phyloP scores from a whole-genome alignment of 35 echinoderm and acorn worm genomes.

The Apostichopus californicus region DNA sequence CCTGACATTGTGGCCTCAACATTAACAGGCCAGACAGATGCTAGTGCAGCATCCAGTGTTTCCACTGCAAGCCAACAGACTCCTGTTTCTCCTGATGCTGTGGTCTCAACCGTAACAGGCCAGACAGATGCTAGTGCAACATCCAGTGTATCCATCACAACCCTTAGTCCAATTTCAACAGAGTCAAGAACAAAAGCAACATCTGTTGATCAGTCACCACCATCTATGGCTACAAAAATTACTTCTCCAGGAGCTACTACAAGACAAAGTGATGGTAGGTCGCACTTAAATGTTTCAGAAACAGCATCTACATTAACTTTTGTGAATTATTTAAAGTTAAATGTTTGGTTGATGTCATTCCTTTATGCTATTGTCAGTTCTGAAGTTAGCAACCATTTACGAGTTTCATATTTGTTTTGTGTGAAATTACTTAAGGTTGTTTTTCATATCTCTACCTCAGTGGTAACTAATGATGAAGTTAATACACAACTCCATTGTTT shows the following conservation, averaged over 20 bases:
- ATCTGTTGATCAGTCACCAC: too few relatives aligned
- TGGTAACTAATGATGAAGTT: too few relatives aligned
- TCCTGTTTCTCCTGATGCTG: background rate
- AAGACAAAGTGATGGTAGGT: background rate
- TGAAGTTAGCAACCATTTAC: too few relatives aligned
- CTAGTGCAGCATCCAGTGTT: background rate
- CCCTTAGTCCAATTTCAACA: background rate
- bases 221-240: too few relatives aligned
- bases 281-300: background rate
- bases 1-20: background rate
- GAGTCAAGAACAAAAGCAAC: background rate
- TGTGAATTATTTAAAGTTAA: too few relatives aligned
- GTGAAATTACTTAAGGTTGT: too few relatives aligned
- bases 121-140: background rate
- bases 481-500: too few relatives aligned
- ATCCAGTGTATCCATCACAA: background rate
- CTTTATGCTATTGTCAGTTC: too few relatives aligned
- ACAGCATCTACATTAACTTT: too few relatives aligned
- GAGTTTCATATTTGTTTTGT: too few relatives aligned
- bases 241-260: background rate
- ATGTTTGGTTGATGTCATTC: too few relatives aligned
- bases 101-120: background rate
- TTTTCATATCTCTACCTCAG: too few relatives aligned
- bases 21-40: background rate
- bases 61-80: background rate